Evolutionary conservation across 2,888 invertebrate species (phyloP).

Genomic region (Corythucha ciliata): DNA sequence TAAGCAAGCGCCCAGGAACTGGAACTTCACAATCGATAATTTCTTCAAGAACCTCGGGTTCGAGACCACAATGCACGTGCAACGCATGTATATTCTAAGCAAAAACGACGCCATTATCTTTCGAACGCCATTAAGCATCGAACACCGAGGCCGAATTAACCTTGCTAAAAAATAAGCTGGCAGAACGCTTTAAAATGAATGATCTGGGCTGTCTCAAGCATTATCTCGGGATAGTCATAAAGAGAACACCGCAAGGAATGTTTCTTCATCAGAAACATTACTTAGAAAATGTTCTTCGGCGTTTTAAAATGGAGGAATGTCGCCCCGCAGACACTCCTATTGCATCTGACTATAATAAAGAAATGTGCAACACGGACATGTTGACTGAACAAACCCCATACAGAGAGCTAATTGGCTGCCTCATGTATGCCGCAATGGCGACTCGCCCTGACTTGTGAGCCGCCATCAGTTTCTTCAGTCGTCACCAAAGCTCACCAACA

Average conservation of each 20-base stretch:
- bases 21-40: neutral
- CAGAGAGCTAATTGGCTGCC: conserved; percentile 24
- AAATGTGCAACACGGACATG: neutral
- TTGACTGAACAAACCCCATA: conserved; percentile 14
- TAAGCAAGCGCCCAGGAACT: conserved; percentile 8
- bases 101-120: too few relatives aligned
- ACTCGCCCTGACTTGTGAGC: conserved; percentile 30
- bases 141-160: neutral
- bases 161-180: neutral
- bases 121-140: neutral
- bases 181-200: conserved; percentile 1
- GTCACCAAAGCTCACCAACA: conserved; percentile 26
- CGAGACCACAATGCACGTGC: too few relatives aligned
- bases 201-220: neutral
- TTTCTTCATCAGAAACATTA: neutral
- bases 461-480: conserved; percentile 27
- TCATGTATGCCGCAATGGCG: conserved; percentile 24
- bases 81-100: too few relatives aligned
- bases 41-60: neutral
- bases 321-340: neutral
- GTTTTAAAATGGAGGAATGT: neutral
- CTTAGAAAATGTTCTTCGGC: neutral
- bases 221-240: neutral
- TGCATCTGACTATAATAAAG: neutral
- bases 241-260: neutral